These are phyloP conservation scores for Nettapus auritus DNA, from an alignment of 2,113 vertebrate species.

Conservation along the genomic window DNA sequence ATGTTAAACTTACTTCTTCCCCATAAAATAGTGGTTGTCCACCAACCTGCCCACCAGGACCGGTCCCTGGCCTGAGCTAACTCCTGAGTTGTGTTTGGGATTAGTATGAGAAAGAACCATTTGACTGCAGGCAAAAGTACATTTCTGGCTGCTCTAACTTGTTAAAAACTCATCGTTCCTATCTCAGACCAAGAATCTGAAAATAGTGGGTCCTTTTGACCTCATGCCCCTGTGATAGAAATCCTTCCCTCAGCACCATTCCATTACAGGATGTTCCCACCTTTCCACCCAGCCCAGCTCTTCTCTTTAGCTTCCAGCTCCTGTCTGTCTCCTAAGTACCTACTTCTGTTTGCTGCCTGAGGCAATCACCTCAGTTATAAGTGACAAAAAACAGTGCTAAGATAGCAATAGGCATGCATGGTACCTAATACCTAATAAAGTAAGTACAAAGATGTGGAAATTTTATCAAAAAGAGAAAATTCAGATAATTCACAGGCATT, in stretches of 20 bases:
- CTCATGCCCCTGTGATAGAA: background rate
- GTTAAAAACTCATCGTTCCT: background rate
- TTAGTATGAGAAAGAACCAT: background rate
- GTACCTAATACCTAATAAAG: background rate
- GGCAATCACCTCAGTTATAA: background rate
- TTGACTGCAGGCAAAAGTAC: background rate
- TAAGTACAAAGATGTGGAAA: background rate
- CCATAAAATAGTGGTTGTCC: background rate
- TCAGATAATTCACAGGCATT: background rate
- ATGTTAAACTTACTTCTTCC: background rate
- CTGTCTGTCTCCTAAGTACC: background rate
- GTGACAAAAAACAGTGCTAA: background rate
- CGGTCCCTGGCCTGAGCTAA: background rate
- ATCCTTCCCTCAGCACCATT: background rate
- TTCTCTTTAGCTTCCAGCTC: background rate
- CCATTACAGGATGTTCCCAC: background rate
- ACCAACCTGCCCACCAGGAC: background rate
- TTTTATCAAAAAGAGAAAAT: background rate
- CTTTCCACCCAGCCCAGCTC: background rate
- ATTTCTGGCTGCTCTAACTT: background rate
- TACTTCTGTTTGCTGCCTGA: background rate
- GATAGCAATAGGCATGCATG: background rate
- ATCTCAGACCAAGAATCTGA: background rate
- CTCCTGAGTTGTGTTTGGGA: background rate
- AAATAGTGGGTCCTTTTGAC: background rate